Evolutionary conservation across 2,797 vertebrate species (phyloP).

Genomic region (Otolemur crassicaudatus): DNA sequence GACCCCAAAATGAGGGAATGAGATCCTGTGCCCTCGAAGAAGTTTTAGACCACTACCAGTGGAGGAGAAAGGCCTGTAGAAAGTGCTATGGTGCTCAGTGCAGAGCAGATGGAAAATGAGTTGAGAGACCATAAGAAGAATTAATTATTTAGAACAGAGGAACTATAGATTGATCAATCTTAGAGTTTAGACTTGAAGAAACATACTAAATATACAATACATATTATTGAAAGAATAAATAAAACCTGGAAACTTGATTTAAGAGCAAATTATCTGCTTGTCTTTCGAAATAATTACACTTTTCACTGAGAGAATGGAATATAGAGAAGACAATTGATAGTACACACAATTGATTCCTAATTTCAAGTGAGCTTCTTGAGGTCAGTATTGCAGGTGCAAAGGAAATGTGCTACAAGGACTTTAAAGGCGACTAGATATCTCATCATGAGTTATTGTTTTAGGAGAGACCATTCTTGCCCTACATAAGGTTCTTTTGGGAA

Average conservation of each 20-base stretch:
- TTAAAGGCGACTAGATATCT: conserved; percentile 6
- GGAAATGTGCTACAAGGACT: not conserved
- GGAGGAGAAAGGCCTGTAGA: not conserved
- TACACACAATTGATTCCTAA: not conserved
- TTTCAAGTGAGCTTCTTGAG: not conserved
- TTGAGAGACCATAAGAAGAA: not conserved
- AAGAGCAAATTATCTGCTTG: conserved; percentile 6
- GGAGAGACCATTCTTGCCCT: not conserved
- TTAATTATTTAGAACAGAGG: not conserved
- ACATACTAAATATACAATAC: not conserved
- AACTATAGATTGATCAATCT: not conserved
- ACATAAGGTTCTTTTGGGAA: conserved; percentile 47
- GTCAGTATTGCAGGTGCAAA: not conserved
- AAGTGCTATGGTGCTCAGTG: rapidly evolving
- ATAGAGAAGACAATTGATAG: not conserved
- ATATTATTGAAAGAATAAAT: not conserved
- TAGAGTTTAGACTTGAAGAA: not conserved
- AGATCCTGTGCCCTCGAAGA: not conserved
- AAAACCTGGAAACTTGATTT: not conserved
- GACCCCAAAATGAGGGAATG: not conserved
- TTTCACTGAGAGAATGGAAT: not conserved
- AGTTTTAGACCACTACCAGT: not conserved
- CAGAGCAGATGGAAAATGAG: not conserved
- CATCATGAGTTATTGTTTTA: conserved; percentile 46
- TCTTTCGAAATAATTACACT: conserved; percentile 2